Evolutionary conservation across 2,797 vertebrate species (phyloP), one percentile per base, ranked within the genome.

Genomic region (Chaunax sp.): DNA sequence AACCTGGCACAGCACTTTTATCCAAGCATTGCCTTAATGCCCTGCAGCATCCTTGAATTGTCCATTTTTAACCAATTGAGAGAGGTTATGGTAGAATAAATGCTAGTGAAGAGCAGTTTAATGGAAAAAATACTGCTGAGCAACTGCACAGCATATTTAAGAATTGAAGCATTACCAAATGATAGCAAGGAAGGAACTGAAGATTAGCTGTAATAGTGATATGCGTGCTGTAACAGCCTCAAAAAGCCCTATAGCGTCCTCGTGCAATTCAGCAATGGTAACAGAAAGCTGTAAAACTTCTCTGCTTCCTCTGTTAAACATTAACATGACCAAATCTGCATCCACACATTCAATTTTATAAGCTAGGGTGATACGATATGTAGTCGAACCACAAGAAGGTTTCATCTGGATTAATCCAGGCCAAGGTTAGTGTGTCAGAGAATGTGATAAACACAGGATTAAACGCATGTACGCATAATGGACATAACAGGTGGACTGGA

Each of bases 381-480:
- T 35, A 5, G 13, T 50, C 18, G 20, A 69, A 75, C 72, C 44
- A 53, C 11, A 46, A 57, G 25, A 30, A 53, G 57, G 62, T 62
- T 82, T 82, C 44, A 78, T 84, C 61, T 70, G 81, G 85, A 89
- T 86, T 85, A 81, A 28, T 46, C 35, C 41, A 40, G 1, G 22
- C 59, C 58, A 69, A 73, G 83, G 82, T 85, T 82, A 86, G 62
- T 77, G 70, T 89, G 87, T 81, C 82, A 80, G 68, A 53, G 51
- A 77, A 78, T 84, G 71, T 75, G 76, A 85, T 81, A 72, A 79
- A 75, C 81, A 77, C 45, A 26, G 82, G 86, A 91, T 89, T 87
- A 87, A 37, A 46, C 30, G 23, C 50, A 55, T 30, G 45, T 9
- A 63, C 50, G 54, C 10, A 55, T 66, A 72, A 67, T 25, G 69